Base-by-base conservation (phyloP, 2,113 vertebrate genomes). In the Vulpes ferrilata region DNA sequence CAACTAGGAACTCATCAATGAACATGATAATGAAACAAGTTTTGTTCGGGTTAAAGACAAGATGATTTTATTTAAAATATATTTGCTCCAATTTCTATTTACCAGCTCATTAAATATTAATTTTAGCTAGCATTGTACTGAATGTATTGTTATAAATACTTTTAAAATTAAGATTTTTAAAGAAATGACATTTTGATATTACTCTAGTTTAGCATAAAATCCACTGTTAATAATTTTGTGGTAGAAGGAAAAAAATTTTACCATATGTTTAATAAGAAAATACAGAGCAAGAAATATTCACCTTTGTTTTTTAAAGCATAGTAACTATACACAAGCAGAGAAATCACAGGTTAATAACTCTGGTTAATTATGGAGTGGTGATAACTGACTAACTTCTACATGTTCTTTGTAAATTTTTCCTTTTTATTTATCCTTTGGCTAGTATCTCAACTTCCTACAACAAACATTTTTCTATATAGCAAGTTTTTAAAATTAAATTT, bases 131-230 rank as follows among this genome's bases (percentile, higher is more conserved):
- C 22, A 95, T 90, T 60, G 35, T 23, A 85, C 51, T 20, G 12
- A 88, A 30, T 60, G 43, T 87, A 67, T 73, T 86, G 95, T 93
- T 69, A 90, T 76, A 81, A 93, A 48, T 43, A 65, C 12, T 57
- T 87, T 89, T 67, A 53, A 94, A 93, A 78, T 82, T 43, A 73
- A 86, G 38, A 80, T 60, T 65, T 96, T 87, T 73, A 92, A 69
- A 90, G 25, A 87, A 85, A 85, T 93, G 53, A 82, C 16, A 88
- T 6, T 94, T 82, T 60, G 17, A 43, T 74, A 27, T 43, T 80
- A 82, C 9, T 80, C 51, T n/a, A 95, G 19, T 80, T 76, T 81
- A 69, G n/a, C 65, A 71, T 32, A 79, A 59, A 79, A 51, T 59
- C 35, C 57, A 64, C n/a, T 51, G 30, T 20, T 69, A 38, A 79